Conservation (phyloP, 2,888 invertebrate species). For the Metallyticus violacea region DNA sequence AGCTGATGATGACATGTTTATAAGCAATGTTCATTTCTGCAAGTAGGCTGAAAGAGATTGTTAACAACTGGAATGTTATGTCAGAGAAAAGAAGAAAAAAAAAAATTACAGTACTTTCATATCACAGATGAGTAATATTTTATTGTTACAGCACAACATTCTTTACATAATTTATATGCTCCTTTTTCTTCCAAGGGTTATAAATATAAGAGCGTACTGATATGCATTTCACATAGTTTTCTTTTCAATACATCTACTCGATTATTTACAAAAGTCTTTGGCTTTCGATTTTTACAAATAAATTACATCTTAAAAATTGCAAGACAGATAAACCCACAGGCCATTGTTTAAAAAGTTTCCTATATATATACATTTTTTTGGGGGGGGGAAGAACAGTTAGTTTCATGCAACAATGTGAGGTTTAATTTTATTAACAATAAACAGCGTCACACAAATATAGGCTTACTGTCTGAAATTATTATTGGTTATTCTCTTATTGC, state of each 20-base stretch:
- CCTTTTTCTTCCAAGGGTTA: background rate
- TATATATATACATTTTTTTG: background rate
- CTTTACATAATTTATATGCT: background rate
- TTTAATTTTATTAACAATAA: background rate
- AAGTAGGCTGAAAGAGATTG: too few species aligned
- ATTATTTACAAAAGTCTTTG: background rate
- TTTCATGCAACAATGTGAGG: background rate
- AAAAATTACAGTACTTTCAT: background rate
- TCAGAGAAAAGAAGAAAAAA: background rate
- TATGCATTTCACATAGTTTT: background rate
- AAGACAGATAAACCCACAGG: background rate
- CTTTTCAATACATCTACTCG: background rate
- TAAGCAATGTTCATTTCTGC: too few species aligned
- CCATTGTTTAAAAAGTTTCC: background rate
- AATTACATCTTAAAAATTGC: background rate
- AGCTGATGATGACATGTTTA: too few species aligned
- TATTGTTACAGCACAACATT: background rate
- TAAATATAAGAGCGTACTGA: background rate
- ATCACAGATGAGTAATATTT: background rate
- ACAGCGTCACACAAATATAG: background rate
- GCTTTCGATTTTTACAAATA: background rate
- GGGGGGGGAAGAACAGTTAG: background rate
- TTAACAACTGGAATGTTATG: background rate
- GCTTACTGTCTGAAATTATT: background rate
- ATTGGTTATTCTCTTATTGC: background rate